phyloP scores from a whole-genome alignment of 30 jellyfish, hydroid and myxozoan genomes.

The Aurelia sp. region DNA sequence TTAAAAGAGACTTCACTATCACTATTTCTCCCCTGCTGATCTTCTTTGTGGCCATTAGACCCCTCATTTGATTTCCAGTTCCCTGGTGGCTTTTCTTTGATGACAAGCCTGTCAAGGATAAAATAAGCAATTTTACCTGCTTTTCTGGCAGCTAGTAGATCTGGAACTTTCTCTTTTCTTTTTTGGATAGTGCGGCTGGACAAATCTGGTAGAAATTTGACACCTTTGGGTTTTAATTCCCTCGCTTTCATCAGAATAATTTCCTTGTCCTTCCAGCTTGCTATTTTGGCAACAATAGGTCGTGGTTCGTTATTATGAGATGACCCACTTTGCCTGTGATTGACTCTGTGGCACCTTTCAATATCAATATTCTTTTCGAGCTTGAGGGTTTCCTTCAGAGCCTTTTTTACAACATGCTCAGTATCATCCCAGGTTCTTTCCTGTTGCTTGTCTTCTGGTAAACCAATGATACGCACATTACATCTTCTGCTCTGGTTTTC shows the following conservation, averaged over 20 bases:
- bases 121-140: slow-evolving; percentile 1
- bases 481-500: slow-evolving; percentile 27
- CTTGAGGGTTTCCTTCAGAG: slow-evolving; percentile 36
- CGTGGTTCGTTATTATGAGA: no score
- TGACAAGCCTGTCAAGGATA: slow-evolving; percentile 10
- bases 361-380: slow-evolving; percentile 10
- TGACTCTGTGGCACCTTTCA: not conserved
- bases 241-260: no score
- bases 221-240: no score
- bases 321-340: no score
- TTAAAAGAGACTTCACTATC: no score
- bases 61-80: no score
- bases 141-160: slow-evolving; percentile 14
- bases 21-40: no score
- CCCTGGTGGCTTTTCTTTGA: not conserved
- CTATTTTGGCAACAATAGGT: no score
- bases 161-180: slow-evolving; percentile 13
- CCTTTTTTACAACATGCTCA: slow-evolving; percentile 10
- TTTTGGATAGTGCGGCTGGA: slow-evolving; percentile 18
- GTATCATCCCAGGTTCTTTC: slow-evolving; percentile 19
- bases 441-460: slow-evolving; percentile 34
- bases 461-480: slow-evolving; percentile 22
- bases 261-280: no score
- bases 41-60: no score
- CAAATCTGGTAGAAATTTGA: slow-evolving; percentile 1